Percentiles rank a stretch among this genome's conserved stretches.
Evolutionary conservation across 2,888 invertebrate species (phyloP).

Genomic region (Endotricha flammealis): DNA sequence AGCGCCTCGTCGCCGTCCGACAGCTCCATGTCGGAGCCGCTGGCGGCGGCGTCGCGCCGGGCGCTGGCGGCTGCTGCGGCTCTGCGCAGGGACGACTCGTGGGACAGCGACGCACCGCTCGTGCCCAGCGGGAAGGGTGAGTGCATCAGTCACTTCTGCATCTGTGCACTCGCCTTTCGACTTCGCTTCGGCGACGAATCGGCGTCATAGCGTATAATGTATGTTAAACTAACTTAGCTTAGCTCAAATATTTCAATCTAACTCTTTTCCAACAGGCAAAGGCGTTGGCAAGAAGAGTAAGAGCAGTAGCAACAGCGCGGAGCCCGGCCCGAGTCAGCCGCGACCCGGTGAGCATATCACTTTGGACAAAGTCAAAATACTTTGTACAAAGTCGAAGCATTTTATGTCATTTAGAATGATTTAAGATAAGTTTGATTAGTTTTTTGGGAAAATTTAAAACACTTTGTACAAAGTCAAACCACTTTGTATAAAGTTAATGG

Average conservation of each 20-base stretch:
- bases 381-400: too few relatives aligned
- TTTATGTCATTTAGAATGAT: too few relatives aligned
- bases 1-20: conserved; percentile 29
- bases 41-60: conserved; percentile 43
- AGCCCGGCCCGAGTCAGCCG: conserved; percentile 33
- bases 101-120: conserved; percentile 63
- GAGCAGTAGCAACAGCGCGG: conserved; percentile 36
- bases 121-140: conserved; percentile 45
- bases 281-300: conserved; percentile 69
- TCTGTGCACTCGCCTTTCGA: too few relatives aligned
- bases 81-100: conserved; percentile 34
- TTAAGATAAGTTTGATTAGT: too few relatives aligned
- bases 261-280: conserved; percentile 45
- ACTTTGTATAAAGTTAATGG: too few relatives aligned
- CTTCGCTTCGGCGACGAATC: too few relatives aligned
- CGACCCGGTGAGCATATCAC: conserved; percentile 17
- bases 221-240: too few relatives aligned
- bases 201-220: too few relatives aligned
- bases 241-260: too few relatives aligned
- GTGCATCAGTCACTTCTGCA: neutral
- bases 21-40: conserved; percentile 47
- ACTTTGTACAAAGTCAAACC: too few relatives aligned
- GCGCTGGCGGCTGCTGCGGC: conserved; percentile 31
- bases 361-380: too few relatives aligned
- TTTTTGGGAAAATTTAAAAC: too few relatives aligned